Conservation (phyloP, 2,113 vertebrate species). For the Lepisosteus osseus region DNA sequence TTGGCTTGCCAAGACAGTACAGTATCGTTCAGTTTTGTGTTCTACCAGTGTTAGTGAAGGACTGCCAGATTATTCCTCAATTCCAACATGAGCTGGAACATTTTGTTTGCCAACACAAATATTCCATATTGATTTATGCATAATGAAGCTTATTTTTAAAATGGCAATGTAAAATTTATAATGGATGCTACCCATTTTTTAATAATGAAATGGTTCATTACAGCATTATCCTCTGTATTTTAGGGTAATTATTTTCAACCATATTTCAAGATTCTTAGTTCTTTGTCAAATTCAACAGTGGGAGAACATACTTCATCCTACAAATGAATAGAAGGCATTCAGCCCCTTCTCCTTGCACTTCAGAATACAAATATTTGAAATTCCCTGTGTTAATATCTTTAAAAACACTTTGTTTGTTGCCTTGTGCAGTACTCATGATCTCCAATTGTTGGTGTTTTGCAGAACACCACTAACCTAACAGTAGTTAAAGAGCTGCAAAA, state of each 20-base stretch:
- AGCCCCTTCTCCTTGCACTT: too few species aligned
- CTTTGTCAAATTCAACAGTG: background rate
- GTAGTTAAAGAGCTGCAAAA: too few species aligned
- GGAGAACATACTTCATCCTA: too few species aligned
- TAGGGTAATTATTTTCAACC: background rate
- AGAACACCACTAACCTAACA: too few species aligned
- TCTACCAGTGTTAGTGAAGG: background rate
- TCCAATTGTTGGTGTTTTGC: too few species aligned
- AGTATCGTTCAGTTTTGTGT: background rate
- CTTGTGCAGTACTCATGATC: too few species aligned
- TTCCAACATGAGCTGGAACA: background rate
- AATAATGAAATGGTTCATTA: background rate
- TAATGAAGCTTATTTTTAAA: background rate
- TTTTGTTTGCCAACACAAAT: background rate
- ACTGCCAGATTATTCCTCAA: background rate
- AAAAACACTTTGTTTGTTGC: too few species aligned
- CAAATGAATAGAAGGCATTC: too few species aligned
- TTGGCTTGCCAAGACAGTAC: constrained; percentile 41
- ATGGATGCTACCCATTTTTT: background rate
- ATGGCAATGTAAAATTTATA: constrained; percentile 11
- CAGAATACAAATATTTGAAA: too few species aligned
- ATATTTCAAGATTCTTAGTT: background rate
- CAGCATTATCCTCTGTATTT: constrained; percentile 32
- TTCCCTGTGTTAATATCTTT: too few species aligned
- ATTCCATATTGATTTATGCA: constrained; percentile 8